phyloP scores from a whole-genome alignment of 2,888 invertebrate genomes.

The Drosophila formosana region DNA sequence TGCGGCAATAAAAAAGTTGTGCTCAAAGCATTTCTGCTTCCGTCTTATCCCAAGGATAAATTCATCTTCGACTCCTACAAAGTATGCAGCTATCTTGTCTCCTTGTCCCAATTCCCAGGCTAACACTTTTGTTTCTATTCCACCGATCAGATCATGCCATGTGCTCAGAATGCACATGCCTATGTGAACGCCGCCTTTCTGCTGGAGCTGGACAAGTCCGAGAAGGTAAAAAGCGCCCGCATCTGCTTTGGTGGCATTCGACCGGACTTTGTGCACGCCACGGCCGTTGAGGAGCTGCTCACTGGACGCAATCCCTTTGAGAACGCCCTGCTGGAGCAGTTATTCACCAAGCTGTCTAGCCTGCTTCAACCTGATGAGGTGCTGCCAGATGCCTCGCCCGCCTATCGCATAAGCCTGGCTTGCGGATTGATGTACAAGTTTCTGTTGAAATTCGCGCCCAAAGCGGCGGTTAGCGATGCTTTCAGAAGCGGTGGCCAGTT shows the following conservation, averaged over 20 bases:
- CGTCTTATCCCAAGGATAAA: conserved; percentile 86
- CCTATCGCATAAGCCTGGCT: conserved; percentile 90
- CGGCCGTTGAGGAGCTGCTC: conserved; percentile 86
- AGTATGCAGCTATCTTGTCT: conserved; percentile 83
- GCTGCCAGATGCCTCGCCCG: conserved; percentile 89
- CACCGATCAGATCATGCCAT: conserved; percentile 88
- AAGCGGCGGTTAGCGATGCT: conserved; percentile 74
- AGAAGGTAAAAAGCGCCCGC: conserved; percentile 84
- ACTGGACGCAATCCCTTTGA: conserved; percentile 86
- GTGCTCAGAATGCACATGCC: conserved; percentile 92
- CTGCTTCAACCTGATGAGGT: conserved; percentile 89
- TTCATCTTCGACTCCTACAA: conserved; percentile 89
- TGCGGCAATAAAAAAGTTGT: conserved; percentile 88
- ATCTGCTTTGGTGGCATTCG: conserved; percentile 89
- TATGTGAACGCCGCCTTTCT: conserved; percentile 91
- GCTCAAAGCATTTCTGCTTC: conserved; percentile 87
- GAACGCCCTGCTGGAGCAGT: conserved; percentile 80
- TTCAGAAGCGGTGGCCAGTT: conserved; percentile 83
- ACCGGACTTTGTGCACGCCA: conserved; percentile 87
- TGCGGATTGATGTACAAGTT: conserved; percentile 92
- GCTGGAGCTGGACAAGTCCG: conserved; percentile 86
- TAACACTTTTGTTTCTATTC: too few relatives aligned
- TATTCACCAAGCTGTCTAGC: conserved; percentile 86
- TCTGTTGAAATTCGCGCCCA: conserved; percentile 87
- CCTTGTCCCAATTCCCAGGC: background rate